Evolutionary conservation across 2,797 vertebrate genomes (phyloP).

Genomic region (Melanotaenia boesemani): DNA sequence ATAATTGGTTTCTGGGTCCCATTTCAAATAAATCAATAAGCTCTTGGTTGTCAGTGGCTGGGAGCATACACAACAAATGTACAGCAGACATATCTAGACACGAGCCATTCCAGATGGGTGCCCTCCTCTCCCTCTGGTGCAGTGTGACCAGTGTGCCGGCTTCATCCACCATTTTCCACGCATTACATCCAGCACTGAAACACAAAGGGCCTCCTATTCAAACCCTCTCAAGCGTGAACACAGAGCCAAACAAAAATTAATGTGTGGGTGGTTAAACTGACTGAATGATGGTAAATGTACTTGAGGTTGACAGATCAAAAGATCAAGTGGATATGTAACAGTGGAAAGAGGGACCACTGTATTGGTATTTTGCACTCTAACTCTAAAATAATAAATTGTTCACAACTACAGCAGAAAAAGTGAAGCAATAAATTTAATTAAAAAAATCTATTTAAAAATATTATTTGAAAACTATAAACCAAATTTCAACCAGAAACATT

Average conservation of each 20-base stretch:
- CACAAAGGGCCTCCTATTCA: slow-evolving; percentile 69
- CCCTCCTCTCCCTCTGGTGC: slow-evolving; percentile 45
- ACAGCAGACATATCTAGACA: slow-evolving; percentile 44
- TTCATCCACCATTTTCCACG: slow-evolving; percentile 58
- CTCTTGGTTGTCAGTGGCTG: slow-evolving; percentile 15
- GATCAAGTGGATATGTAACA: slow-evolving; percentile 46
- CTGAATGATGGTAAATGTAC: slow-evolving; percentile 65
- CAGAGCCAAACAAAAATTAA: slow-evolving; percentile 65
- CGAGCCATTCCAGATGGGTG: slow-evolving; percentile 56
- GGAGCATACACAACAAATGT: slow-evolving; percentile 39
- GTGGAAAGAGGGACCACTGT: neutral
- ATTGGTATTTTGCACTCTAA: neutral
- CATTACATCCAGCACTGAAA: slow-evolving; percentile 67
- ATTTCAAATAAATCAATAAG: slow-evolving; percentile 67
- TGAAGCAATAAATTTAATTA: neutral
- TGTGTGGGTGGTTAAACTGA: slow-evolving; percentile 62
- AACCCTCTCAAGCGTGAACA: slow-evolving; percentile 59
- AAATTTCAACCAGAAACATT: neutral
- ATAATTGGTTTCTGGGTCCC: slow-evolving; percentile 55
- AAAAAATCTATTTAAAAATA: neutral
- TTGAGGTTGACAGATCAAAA: slow-evolving; percentile 51
- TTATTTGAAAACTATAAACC: neutral
- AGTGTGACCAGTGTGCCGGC: slow-evolving; percentile 34
- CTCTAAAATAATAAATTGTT: neutral
- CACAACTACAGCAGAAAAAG: neutral